Evolutionary conservation across 2,113 vertebrate species (phyloP).

Genomic region (Seriola quinqueradiata): DNA sequence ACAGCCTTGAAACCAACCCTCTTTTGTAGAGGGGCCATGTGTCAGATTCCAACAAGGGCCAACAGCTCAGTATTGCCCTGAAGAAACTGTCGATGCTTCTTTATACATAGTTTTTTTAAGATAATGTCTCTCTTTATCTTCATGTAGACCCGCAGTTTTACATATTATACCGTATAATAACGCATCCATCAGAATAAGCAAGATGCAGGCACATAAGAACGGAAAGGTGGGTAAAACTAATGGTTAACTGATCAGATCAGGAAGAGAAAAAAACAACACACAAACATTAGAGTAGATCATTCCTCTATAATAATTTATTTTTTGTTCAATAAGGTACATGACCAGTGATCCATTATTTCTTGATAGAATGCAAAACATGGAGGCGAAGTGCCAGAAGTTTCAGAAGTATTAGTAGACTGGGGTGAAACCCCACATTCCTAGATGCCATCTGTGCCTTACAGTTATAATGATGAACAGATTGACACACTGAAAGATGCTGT

Average conservation of each 20-base stretch:
- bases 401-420: slow-evolving; percentile 25
- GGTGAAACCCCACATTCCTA: slow-evolving; percentile 10
- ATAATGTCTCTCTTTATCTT: not conserved
- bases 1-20: not conserved
- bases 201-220: not conserved
- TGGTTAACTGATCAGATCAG: not conserved
- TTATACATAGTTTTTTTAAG: not conserved
- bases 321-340: slow-evolving; percentile 66
- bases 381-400: slow-evolving; percentile 36
- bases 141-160: not conserved
- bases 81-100: not conserved
- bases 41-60: not conserved
- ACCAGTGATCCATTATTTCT: slow-evolving; percentile 32
- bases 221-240: not conserved
- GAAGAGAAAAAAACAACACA: not conserved
- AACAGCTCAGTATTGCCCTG: not conserved
- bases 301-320: slow-evolving; percentile 67
- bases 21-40: not conserved
- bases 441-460: slow-evolving; percentile 15
- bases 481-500: slow-evolving; percentile 24
- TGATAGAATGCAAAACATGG: slow-evolving; percentile 56
- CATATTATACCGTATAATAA: not conserved
- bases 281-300: not conserved
- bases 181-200: not conserved
- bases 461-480: slow-evolving; percentile 13